Percentiles rank a stretch among this genome's conserved stretches.
Evolutionary conservation across 2,888 invertebrate species (phyloP).

Genomic region (Sarcophaga variegata): DNA sequence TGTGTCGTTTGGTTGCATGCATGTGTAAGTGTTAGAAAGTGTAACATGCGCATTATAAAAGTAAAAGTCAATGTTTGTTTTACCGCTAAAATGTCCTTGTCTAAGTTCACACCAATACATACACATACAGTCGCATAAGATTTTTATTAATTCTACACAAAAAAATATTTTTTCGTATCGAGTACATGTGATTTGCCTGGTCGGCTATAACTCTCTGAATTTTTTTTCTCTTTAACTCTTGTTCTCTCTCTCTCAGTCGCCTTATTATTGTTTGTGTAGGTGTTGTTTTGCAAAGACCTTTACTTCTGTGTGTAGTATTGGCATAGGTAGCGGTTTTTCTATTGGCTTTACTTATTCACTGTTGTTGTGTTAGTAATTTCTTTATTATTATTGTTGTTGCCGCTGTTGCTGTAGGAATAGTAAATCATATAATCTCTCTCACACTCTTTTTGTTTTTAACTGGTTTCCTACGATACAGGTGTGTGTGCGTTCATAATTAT

Average conservation of each 20-base stretch:
- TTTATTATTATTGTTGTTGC: too few species aligned
- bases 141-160: neutral
- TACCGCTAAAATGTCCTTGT: conserved; percentile 72
- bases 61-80: conserved; percentile 44
- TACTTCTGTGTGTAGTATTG: neutral
- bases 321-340: neutral
- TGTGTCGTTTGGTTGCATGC: neutral
- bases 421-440: too few species aligned
- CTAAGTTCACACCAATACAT: conserved; percentile 67
- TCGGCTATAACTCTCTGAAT: neutral
- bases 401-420: neutral
- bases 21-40: conserved; percentile 17
- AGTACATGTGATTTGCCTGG: neutral
- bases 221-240: neutral
- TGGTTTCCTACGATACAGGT: too few species aligned
- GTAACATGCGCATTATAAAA: conserved; percentile 58
- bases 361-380: neutral
- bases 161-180: neutral
- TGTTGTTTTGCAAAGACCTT: neutral
- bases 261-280: neutral
- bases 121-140: conserved; percentile 8
- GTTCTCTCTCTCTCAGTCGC: neutral
- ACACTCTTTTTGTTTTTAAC: too few species aligned
- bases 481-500: too few species aligned
- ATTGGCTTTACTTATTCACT: neutral